Percentiles rank a stretch among this genome's conserved stretches.
Evolutionary conservation across 2,113 vertebrate species (phyloP).

Genomic region (Hirundichthys speculiger): DNA sequence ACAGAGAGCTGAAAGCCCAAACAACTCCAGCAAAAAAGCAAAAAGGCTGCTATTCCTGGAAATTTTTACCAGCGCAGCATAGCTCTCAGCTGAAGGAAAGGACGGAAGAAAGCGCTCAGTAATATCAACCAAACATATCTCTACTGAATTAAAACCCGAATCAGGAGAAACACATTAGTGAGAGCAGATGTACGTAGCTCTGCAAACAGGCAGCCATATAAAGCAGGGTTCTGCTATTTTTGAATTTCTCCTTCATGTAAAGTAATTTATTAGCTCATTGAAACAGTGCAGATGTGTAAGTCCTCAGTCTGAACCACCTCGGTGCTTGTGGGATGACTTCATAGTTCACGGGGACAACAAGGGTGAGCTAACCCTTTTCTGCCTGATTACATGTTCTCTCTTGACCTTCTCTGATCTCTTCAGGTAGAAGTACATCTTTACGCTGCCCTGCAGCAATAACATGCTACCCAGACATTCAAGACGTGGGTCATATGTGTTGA

Average conservation of each 20-base stretch:
- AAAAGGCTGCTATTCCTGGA: not conserved
- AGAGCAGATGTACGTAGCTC: constrained; percentile 9
- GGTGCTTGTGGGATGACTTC: constrained; percentile 25
- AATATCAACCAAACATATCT: too few relatives aligned
- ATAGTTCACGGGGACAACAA: constrained; percentile 29
- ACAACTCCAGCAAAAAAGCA: constrained; percentile 8
- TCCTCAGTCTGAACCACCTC: constrained; percentile 16
- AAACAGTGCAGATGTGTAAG: not conserved
- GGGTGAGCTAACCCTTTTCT: constrained; percentile 33
- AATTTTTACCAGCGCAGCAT: too few relatives aligned
- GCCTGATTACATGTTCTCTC: constrained; percentile 28
- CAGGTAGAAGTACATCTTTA: constrained; percentile 5
- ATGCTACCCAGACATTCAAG: not conserved
- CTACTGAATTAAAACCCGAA: constrained; percentile 9
- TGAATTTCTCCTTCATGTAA: not conserved
- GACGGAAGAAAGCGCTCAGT: too few relatives aligned
- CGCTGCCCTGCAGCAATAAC: constrained; percentile 7
- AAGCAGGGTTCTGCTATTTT: constrained; percentile 16
- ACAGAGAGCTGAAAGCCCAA: constrained; percentile 2
- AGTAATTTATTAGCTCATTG: constrained; percentile 16
- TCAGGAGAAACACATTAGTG: constrained; percentile 21
- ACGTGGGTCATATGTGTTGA: not conserved
- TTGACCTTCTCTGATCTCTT: constrained; percentile 18
- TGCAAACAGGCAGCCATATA: constrained; percentile 7
- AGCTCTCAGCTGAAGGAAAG: too few relatives aligned